Percentiles rank a stretch among this genome's conserved stretches.
Evolutionary conservation across 2,797 vertebrate species (phyloP).

Genomic region (Acanthurus lineatus): DNA sequence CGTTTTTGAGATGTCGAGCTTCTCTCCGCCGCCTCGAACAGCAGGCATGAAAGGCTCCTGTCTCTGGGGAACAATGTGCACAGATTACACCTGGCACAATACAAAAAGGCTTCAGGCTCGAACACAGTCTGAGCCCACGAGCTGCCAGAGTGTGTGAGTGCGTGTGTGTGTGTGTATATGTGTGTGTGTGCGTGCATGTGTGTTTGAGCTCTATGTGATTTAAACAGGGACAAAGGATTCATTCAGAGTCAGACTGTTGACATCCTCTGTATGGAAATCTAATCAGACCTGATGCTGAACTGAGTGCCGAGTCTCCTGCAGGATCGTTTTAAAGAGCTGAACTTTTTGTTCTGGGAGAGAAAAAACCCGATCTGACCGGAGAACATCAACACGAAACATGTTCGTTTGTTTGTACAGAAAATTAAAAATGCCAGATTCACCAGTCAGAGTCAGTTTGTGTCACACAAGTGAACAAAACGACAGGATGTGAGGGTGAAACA

Average conservation of each 20-base stretch:
- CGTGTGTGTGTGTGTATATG: too few relatives aligned
- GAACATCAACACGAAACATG: too few relatives aligned
- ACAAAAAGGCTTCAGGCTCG: background rate
- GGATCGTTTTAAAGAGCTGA: background rate
- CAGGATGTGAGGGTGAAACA: too few relatives aligned
- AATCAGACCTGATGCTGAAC: background rate
- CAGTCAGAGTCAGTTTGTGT: too few relatives aligned
- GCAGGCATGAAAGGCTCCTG: background rate
- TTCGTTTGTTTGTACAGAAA: too few relatives aligned
- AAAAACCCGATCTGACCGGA: too few relatives aligned
- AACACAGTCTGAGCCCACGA: background rate
- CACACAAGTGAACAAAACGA: too few relatives aligned
- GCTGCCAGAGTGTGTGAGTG: background rate
- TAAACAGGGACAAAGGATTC: background rate
- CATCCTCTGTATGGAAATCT: background rate
- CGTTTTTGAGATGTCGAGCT: background rate
- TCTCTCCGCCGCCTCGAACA: background rate
- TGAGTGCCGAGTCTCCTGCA: background rate
- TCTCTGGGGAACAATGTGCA: background rate
- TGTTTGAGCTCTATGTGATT: background rate
- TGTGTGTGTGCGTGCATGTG: too few relatives aligned
- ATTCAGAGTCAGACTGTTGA: background rate
- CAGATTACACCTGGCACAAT: slow-evolving; percentile 18
- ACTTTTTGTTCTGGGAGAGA: too few relatives aligned
- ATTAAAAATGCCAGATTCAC: too few relatives aligned